These are phyloP conservation scores for Murina feae DNA, from an alignment of 2,113 vertebrate species.

Conservation along the genomic window DNA sequence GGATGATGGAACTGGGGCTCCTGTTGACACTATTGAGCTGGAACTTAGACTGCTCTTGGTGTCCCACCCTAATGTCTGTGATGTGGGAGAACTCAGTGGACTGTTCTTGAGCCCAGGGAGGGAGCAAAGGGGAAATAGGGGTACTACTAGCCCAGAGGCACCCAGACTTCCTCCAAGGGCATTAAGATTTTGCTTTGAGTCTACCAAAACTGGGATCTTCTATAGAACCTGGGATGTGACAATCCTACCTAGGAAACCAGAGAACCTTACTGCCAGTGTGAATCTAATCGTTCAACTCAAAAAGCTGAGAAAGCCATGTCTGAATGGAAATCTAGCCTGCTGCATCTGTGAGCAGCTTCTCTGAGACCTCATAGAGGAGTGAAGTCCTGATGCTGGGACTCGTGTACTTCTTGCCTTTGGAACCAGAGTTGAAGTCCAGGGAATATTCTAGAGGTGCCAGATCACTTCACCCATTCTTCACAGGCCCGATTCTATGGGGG, in stretches of 20 bases:
- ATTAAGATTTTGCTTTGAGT: background rate
- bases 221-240: background rate
- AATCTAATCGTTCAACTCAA: background rate
- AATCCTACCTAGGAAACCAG: background rate
- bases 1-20: background rate
- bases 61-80: background rate
- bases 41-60: background rate
- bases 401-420: background rate
- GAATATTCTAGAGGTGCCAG: no score
- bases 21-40: background rate
- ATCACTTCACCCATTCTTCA: background rate
- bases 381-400: background rate
- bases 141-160: background rate
- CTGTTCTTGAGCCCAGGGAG: background rate
- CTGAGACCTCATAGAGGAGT: background rate
- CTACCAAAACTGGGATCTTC: background rate
- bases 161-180: background rate
- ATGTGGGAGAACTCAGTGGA: background rate
- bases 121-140: background rate
- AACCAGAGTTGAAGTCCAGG: no score
- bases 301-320: background rate
- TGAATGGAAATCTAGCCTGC: background rate
- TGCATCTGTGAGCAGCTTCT: background rate
- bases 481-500: background rate
- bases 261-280: background rate